Evolutionary conservation across 2,113 vertebrate species (phyloP).

Genomic region (Pluvialis apricaria): DNA sequence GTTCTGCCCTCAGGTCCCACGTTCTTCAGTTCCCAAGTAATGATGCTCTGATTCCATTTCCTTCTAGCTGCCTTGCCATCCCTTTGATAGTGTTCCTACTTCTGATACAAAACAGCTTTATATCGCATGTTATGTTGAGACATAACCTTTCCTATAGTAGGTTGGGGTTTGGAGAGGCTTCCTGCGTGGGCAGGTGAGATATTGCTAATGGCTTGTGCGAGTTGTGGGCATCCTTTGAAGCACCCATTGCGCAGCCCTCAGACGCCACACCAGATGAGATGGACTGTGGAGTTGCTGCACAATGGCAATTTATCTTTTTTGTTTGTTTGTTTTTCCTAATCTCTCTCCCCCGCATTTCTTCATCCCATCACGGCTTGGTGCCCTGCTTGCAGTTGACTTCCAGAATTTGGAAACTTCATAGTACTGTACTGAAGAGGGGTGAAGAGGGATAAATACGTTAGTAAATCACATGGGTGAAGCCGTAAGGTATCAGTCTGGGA

Average conservation of each 20-base stretch:
- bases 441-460: neutral
- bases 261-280: neutral
- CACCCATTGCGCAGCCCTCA: neutral
- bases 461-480: neutral
- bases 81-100: neutral
- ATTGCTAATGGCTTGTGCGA: fast-evolving
- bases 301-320: neutral
- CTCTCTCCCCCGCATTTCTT: neutral
- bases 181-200: fast-evolving
- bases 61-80: neutral
- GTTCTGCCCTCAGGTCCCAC: neutral
- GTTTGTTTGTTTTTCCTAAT: neutral
- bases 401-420: neutral
- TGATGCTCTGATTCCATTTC: neutral
- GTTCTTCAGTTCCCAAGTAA: neutral
- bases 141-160: neutral
- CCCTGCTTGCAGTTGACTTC: neutral
- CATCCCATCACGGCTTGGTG: neutral
- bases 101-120: neutral
- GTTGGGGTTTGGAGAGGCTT: neutral
- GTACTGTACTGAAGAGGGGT: neutral
- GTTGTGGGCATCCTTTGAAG: neutral
- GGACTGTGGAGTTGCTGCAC: neutral
- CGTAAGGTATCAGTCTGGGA: neutral
- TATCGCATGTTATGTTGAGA: neutral